Evolutionary conservation across 1,140 invertebrate species (phyloP), one percentile per base, ranked within the genome.

Genomic region (Mizuhopecten yessoensis): DNA sequence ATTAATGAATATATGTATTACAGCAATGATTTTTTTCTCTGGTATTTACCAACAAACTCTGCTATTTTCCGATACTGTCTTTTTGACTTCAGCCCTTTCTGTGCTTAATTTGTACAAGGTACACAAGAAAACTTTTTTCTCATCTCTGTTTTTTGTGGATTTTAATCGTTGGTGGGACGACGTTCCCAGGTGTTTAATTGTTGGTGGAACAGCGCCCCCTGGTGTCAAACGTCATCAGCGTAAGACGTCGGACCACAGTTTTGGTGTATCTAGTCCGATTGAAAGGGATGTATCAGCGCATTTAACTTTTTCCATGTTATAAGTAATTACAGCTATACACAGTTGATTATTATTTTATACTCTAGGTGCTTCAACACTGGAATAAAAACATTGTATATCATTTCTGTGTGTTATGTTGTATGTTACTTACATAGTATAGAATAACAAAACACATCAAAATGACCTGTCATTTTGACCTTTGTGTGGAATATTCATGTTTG

Each of bases 261-360:
- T 75, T 29, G 29, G 57, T 75, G 11, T 75, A 75, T 75, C 57
- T 75, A 75, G 57, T 75, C 57, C n/a, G 57, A 75, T 75, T 75
- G 57, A 75, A 45, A 75, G 9, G 57, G 57, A 75, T 75, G 57
- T 75, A 75, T 75, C 23, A 75, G 57, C 57, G 57, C 57, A 75
- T 75, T 75, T 75, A 75, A 75, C 57, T 75, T 75, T 75, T 75
- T 75, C 57, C 23, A 75, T 75, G 57, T 75, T 75, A 49, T 49
- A 49, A 49, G 45, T 49, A 75, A 75, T 75, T 75, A 75, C 57
- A 75, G 29, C 57, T 75, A 9, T 29, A 75, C 57, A 75, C 57
- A 75, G 57, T 75, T 75, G 57, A 49, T 49, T n/a, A n/a, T n/a
- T n/a, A n/a, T n/a, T n/a, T 75, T 75, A 75, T 75, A 75, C 57